A percentile compares a stretch with the other conserved stretches of the same genome.
Conservation (phyloP, 2,797 vertebrate genomes). For the Hapalemur alaotrensis region DNA sequence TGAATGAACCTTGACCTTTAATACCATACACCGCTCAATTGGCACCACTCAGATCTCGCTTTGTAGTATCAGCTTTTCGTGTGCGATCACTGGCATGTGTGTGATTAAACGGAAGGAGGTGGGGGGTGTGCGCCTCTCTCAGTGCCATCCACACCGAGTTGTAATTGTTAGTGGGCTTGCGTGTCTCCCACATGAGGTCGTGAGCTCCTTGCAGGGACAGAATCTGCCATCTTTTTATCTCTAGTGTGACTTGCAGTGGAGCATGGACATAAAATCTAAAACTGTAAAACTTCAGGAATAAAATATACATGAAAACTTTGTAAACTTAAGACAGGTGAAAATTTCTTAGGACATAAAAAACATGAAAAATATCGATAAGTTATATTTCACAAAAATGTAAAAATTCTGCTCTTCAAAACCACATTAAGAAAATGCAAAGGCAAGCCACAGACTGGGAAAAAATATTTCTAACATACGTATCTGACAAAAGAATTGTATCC, state of each 20-base stretch:
- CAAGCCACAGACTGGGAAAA: background rate
- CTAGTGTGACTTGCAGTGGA: background rate
- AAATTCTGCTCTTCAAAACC: background rate
- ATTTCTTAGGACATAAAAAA: background rate
- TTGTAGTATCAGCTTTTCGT: background rate
- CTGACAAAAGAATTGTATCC: background rate
- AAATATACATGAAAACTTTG: background rate
- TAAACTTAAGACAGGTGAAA: background rate
- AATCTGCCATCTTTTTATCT: background rate
- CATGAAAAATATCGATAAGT: background rate
- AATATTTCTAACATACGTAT: background rate
- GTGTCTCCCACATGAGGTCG: background rate
- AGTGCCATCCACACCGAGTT: background rate
- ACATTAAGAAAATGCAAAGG: background rate
- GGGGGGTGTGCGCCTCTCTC: no score
- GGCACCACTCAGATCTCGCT: accelerated
- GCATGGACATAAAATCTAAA: background rate
- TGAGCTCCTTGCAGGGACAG: background rate
- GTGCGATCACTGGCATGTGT: background rate
- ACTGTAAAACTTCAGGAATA: background rate
- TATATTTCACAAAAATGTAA: background rate
- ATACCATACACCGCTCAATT: accelerated
- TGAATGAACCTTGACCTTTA: background rate
- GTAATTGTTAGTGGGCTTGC: background rate
- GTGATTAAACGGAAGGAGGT: background rate